These are phyloP conservation scores for Pogonomyrmex californicus DNA, from an alignment of 1,140 invertebrate genomes.

Conservation along the genomic window DNA sequence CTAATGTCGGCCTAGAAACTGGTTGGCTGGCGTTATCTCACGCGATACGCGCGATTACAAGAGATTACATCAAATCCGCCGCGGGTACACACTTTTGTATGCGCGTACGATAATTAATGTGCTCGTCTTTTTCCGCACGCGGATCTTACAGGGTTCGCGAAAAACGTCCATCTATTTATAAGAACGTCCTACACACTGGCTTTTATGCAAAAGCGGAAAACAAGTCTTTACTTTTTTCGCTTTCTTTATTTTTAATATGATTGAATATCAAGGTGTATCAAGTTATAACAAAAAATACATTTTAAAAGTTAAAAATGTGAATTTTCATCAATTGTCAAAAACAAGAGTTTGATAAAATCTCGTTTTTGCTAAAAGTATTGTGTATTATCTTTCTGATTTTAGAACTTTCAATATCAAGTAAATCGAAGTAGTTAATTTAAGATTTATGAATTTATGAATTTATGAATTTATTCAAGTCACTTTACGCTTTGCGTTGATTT, in stretches of 20 bases:
- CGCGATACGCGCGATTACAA: conserved; percentile 64
- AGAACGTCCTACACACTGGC: not conserved
- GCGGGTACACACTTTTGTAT: conserved; percentile 39
- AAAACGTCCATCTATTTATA: not conserved
- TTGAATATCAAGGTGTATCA: not conserved
- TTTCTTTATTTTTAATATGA: not conserved
- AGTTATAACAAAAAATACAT: not conserved
- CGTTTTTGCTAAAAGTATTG: no score
- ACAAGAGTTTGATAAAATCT: not conserved
- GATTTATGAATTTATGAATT: no score
- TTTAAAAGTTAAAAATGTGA: not conserved
- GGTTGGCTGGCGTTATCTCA: conserved; percentile 53
- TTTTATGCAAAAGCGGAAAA: not conserved
- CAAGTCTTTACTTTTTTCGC: not conserved
- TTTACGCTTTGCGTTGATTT: not conserved
- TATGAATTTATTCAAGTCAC: not conserved
- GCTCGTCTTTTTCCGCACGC: not conserved
- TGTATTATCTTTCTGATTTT: no score
- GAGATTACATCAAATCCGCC: conserved; percentile 42
- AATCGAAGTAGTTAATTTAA: no score
- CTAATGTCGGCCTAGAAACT: conserved; percentile 74
- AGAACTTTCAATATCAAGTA: no score
- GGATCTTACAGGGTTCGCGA: conserved; percentile 2
- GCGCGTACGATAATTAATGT: conserved; percentile 41
- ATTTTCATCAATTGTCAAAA: conserved; percentile 15